phyloP scores from a whole-genome alignment of 2,888 invertebrate species.

The Timema podura region DNA sequence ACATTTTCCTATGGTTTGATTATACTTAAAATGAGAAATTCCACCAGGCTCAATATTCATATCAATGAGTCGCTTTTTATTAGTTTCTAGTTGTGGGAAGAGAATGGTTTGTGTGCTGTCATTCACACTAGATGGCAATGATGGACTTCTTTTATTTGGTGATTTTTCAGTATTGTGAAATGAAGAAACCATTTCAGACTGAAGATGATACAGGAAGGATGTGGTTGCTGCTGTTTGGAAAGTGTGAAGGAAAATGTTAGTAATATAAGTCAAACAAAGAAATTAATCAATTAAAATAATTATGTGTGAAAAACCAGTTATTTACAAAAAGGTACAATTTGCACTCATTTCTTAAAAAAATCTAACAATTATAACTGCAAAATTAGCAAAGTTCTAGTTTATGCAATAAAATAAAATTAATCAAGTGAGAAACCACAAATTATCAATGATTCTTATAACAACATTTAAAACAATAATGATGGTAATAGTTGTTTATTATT shows the following conservation, averaged over 20 bases:
- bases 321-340: too few relatives aligned
- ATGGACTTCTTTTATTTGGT: conserved; percentile 3
- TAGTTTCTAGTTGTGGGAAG: conserved; percentile 29
- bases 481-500: too few relatives aligned
- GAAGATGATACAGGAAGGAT: conserved; percentile 25
- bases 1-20: too few relatives aligned
- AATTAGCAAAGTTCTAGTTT: too few relatives aligned
- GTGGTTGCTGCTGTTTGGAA: conserved; percentile 23
- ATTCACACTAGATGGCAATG: conserved; percentile 18
- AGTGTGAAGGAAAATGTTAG: conserved; percentile 18
- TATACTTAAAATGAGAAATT: conserved; percentile 7
- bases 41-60: conserved; percentile 42
- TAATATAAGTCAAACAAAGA: conserved; percentile 10
- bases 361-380: too few relatives aligned
- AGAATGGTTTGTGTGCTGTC: conserved; percentile 15
- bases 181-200: conserved; percentile 25
- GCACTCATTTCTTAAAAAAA: too few relatives aligned
- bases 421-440: too few relatives aligned
- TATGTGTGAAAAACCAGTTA: too few relatives aligned
- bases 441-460: too few relatives aligned
- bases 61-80: conserved; percentile 42
- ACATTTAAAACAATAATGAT: too few relatives aligned
- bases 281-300: too few relatives aligned
- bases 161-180: neutral
- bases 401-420: too few relatives aligned